Evolutionary conservation across 2,888 invertebrate species (phyloP).

Genomic region (Troilus luridus): DNA sequence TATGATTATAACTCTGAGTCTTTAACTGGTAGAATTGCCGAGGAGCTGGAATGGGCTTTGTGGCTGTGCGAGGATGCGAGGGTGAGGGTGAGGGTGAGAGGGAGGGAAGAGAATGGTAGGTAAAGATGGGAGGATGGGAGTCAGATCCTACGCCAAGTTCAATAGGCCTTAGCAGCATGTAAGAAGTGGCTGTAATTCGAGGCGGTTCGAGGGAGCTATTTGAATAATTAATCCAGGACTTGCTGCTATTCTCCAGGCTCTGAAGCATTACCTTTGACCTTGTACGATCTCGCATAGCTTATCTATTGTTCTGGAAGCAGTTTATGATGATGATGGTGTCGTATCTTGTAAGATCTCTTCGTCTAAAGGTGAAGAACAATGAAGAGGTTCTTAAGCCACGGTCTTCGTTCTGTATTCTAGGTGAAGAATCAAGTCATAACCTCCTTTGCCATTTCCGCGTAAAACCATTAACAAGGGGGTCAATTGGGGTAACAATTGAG

Average conservation of each 20-base stretch:
- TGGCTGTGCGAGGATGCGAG: neutral
- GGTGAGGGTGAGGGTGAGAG: neutral
- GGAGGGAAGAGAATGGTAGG: too few relatives aligned
- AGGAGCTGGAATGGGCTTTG: neutral
- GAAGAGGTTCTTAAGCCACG: neutral
- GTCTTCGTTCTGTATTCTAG: neutral
- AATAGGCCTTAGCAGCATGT: neutral
- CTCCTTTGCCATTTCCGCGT: neutral
- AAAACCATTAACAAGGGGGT: neutral
- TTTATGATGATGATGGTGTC: neutral
- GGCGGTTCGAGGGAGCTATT: neutral
- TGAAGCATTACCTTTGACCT: neutral
- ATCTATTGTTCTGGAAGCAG: neutral
- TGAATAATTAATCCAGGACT: conserved; percentile 38
- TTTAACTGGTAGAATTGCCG: neutral
- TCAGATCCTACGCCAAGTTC: neutral
- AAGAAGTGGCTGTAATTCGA: conserved; percentile 27
- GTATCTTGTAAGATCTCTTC: neutral
- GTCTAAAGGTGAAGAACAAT: neutral
- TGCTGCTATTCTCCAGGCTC: neutral
- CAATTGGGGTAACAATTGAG: too few relatives aligned
- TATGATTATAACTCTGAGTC: neutral
- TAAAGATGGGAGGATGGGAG: too few relatives aligned
- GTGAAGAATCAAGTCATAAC: neutral
- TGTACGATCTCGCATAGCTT: conserved; percentile 5